Conservation (phyloP, 2,797 vertebrate genomes). For the Lagothrix lagotricha region DNA sequence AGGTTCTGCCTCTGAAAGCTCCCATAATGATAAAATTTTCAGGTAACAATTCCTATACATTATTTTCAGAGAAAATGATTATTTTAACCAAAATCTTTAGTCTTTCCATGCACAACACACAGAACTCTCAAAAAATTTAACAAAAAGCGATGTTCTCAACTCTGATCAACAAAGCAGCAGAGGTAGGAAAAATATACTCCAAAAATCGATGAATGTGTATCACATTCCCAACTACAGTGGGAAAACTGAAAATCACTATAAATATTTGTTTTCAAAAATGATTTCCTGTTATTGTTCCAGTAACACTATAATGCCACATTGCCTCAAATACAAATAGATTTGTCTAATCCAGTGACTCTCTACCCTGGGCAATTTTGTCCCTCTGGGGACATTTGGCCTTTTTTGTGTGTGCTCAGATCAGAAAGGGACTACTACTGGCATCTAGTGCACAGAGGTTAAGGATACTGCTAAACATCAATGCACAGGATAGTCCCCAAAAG, state of each 20-base stretch:
- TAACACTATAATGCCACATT: neutral
- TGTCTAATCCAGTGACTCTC: neutral
- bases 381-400: neutral
- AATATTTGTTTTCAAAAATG: neutral
- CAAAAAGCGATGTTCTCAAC: neutral
- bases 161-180: neutral
- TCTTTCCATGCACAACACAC: neutral
- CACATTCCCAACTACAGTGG: neutral
- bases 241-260: neutral
- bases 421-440: neutral
- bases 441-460: neutral
- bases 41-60: neutral
- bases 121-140: neutral
- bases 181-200: neutral
- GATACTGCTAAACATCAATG: neutral
- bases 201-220: neutral
- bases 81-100: neutral
- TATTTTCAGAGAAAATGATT: constrained; percentile 12
- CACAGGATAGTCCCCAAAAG: neutral
- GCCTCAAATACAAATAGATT: neutral
- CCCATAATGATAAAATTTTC: neutral
- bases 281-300: neutral
- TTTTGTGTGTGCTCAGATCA: neutral
- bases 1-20: neutral
- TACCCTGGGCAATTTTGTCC: neutral